Base-by-base conservation (phyloP, 2,888 invertebrate genomes). In the Pollenia griseotomentosa region DNA sequence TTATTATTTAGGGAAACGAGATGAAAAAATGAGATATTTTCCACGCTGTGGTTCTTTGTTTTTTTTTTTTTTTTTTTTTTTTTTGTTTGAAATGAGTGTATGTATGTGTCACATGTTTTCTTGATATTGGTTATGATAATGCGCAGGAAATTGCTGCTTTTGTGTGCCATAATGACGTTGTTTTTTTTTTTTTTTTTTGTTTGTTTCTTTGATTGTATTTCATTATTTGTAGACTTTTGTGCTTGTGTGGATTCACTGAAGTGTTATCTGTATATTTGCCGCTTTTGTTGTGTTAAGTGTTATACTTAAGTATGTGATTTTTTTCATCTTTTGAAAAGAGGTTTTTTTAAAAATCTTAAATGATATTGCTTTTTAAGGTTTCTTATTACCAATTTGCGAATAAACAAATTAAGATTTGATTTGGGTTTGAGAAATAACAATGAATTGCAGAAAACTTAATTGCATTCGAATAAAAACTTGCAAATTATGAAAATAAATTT, bases 141-240 rank as follows among this genome's bases (percentile, higher is more conserved):
- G 66, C 57, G 51, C 81, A 87, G 87, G 83, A 87, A 87, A 87
- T 87, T 87, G 77, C 80, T 83, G 81, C 73, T 73, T 81, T 83
- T 81, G 65, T 83, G 53, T 61, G 71, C 8, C 73, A 68, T 81
- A 84, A 87, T 84, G 84, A 81, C 63, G 80, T 80, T 65, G 77
- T 59, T 77, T 46, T 86, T 75, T 77, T n/a, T 70, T n/a, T 70
- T 19, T 19, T 19, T 51, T 63, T 12, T 61, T 65, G 16, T 73
- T 63, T 83, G 53, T 73, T 70, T 33, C 23, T 65, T 61, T 81
- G 65, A 53, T 59, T 59, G 40, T 70, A 19, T 33, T 23, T 66
- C 11, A 12, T 23, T 53, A n/a, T 23, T 57, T 33, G n/a, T 55
- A 14, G 23, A 16, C 46, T 55, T 42, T 48, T 42, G 9, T 53